phyloP scores from a whole-genome alignment of 1,140 invertebrate species.

The Drosophila obscura region DNA sequence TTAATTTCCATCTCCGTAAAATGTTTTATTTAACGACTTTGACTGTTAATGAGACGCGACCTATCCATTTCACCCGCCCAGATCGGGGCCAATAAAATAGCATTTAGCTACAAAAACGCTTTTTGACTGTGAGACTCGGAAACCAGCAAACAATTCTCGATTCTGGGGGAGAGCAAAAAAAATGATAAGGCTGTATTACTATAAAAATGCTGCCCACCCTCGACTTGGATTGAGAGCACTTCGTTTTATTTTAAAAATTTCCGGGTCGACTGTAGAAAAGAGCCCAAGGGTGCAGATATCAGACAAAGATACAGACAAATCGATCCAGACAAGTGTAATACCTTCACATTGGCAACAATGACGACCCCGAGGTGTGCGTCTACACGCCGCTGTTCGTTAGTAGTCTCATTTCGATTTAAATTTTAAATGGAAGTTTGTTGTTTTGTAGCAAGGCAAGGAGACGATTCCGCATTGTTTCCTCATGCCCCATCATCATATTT shows the following conservation, averaged over 20 bases:
- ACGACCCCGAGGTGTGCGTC: slow-evolving; percentile 34
- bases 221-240: slow-evolving; percentile 37
- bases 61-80: slow-evolving; percentile 27
- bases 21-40: slow-evolving; percentile 75
- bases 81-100: slow-evolving; percentile 58
- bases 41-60: slow-evolving; percentile 75
- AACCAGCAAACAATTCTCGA: slow-evolving; percentile 11
- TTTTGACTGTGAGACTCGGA: slow-evolving; percentile 11
- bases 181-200: slow-evolving; percentile 48
- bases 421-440: slow-evolving; percentile 69
- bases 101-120: slow-evolving; percentile 66
- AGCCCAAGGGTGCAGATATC: slow-evolving; percentile 35
- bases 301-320: slow-evolving; percentile 24
- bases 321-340: slow-evolving; percentile 38
- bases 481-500: slow-evolving; percentile 38
- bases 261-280: slow-evolving; percentile 62
- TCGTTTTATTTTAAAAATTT: slow-evolving; percentile 64
- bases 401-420: slow-evolving; percentile 53
- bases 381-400: slow-evolving; percentile 59
- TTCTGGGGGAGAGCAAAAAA: background rate
- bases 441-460: slow-evolving; percentile 13
- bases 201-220: slow-evolving; percentile 45
- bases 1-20: slow-evolving; percentile 37
- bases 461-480: slow-evolving; percentile 15
- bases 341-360: slow-evolving; percentile 46